These are phyloP conservation scores for Muscina levida DNA, from an alignment of 2,888 invertebrate species.

Conservation along the genomic window DNA sequence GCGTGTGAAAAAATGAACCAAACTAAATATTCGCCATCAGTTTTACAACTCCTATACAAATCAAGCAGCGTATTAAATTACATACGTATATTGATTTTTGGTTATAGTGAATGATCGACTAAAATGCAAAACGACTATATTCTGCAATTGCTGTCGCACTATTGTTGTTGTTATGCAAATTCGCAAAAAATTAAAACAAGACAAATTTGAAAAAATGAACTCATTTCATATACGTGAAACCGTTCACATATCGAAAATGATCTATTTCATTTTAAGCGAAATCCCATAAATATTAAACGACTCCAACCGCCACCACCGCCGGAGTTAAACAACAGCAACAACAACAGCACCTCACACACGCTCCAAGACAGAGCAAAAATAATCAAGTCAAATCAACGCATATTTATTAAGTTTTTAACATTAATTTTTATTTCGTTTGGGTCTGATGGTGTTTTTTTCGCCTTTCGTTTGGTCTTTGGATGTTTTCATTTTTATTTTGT, in stretches of 20 bases:
- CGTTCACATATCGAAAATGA: conserved; percentile 60
- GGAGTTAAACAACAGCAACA: conserved; percentile 17
- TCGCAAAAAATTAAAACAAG: conserved; percentile 9
- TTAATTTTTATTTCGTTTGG: conserved; percentile 42
- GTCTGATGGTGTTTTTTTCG: background rate
- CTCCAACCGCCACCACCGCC: conserved; percentile 5
- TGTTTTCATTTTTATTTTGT: conserved; percentile 19
- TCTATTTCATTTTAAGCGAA: conserved; percentile 52
- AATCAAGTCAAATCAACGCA: conserved; percentile 50
- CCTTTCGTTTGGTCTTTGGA: conserved; percentile 9
- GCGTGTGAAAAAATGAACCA: no score
- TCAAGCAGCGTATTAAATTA: no score
- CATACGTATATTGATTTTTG: no score
- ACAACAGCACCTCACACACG: conserved; percentile 10
- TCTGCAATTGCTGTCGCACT: no score
- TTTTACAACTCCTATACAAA: no score
- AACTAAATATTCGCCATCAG: no score
- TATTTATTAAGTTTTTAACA: conserved; percentile 56
- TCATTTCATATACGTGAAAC: conserved; percentile 52
- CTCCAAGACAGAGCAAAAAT: background rate
- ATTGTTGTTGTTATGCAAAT: conserved; percentile 26
- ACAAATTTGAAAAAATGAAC: conserved; percentile 41
- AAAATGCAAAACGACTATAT: no score
- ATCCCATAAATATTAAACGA: conserved; percentile 55
- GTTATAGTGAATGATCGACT: no score